Conservation (phyloP, 1,140 invertebrate species). For the Caenorhabditis brenneri region DNA sequence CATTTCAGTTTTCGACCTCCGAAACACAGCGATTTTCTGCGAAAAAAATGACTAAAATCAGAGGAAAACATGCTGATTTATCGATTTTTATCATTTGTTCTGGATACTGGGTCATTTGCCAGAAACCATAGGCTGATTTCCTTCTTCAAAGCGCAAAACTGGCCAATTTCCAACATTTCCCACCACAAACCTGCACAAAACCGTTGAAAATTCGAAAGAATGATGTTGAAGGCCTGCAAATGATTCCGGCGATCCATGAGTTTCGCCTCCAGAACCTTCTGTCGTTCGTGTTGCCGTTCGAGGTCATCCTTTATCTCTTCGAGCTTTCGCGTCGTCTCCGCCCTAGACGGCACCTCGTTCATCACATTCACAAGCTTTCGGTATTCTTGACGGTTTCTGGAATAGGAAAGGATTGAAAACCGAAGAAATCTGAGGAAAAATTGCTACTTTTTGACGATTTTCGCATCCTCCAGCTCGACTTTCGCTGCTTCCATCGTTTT, state of each 20-base stretch:
- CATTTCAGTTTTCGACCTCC: no score
- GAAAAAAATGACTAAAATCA: neutral
- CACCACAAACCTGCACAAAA: constrained; percentile 46
- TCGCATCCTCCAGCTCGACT: constrained; percentile 26
- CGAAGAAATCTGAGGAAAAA: neutral
- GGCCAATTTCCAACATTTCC: neutral
- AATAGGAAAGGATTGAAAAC: neutral
- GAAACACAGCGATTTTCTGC: no score
- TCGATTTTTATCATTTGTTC: no score
- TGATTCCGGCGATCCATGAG: constrained; percentile 44
- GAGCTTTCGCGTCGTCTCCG: constrained; percentile 45
- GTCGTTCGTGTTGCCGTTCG: constrained; percentile 46
- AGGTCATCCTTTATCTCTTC: constrained; percentile 51
- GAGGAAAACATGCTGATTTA: no score
- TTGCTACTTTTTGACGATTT: constrained; percentile 4
- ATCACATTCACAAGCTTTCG: constrained; percentile 46
- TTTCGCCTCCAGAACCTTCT: constrained; percentile 45
- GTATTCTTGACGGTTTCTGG: constrained; percentile 52
- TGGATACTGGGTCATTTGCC: neutral
- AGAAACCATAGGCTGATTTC: neutral
- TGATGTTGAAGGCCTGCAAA: constrained; percentile 43
- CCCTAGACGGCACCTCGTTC: constrained; percentile 48
- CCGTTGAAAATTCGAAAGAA: constrained; percentile 41
- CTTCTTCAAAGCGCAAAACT: neutral
- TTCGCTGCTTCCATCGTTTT: constrained; percentile 48